A percentile compares a stretch with the other conserved stretches of the same genome.
Conservation (phyloP, 2,797 vertebrate genomes). For the Moxostoma hubbsi region DNA sequence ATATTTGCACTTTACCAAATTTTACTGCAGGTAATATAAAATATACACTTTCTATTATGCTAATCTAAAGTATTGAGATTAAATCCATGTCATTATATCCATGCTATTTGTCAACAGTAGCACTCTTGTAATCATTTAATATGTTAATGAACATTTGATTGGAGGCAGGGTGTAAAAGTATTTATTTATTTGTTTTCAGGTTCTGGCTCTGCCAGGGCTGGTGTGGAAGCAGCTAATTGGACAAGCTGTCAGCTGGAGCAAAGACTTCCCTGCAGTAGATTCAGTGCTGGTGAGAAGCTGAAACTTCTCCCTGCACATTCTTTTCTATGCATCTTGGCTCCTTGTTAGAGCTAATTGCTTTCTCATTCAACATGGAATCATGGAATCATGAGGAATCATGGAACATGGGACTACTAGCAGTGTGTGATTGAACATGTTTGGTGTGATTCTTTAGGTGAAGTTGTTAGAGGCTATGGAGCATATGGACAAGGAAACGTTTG, state of each 20-base stretch:
- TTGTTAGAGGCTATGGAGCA: slow-evolving; percentile 94
- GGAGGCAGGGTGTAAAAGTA: background rate
- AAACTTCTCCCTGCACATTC: no score
- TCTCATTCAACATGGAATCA: background rate
- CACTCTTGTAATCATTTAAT: background rate
- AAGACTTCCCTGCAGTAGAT: slow-evolving; percentile 95
- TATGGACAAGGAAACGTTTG: slow-evolving; percentile 95
- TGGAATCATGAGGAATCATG: no score
- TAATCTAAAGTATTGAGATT: no score
- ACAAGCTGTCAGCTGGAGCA: slow-evolving; percentile 93
- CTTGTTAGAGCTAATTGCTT: background rate
- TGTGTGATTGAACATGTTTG: slow-evolving; percentile 2
- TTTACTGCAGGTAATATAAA: no score
- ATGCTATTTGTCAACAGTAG: no score
- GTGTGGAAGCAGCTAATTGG: slow-evolving; percentile 97
- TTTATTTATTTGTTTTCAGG: slow-evolving; percentile 70
- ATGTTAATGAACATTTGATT: no score
- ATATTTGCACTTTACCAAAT: no score
- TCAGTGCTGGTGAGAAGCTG: slow-evolving; percentile 88
- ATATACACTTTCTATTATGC: no score
- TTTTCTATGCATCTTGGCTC: background rate
- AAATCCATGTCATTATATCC: no score
- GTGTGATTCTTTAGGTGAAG: slow-evolving; percentile 83
- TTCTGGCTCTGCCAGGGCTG: slow-evolving; percentile 92
- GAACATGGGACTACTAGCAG: background rate